Evolutionary conservation across 2,797 vertebrate genomes (phyloP), one percentile per base, ranked within the genome.

Genomic region (Hyperoplus immaculatus): DNA sequence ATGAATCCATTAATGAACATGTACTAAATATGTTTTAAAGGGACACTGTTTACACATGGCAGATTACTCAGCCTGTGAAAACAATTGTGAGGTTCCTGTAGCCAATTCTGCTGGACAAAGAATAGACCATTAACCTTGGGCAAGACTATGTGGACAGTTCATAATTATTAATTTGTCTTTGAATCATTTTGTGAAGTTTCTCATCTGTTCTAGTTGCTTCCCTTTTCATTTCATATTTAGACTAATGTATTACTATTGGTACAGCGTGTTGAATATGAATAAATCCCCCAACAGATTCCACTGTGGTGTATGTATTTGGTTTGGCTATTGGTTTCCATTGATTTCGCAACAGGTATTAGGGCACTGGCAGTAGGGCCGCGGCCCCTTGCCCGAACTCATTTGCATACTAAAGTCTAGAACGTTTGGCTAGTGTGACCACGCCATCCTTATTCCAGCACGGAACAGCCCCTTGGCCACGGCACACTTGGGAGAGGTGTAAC

Each of bases 321-420:
- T 70, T 81, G 75, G 76, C 57, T 29, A 7, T 38, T 41, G 14
- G 38, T 56, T 71, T 70, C 43, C 55, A 46, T 66, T 80, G 41
- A 55, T 80, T 78, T 74, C 67, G 75, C 65, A 80, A 74, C 68
- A 76, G 42, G 50, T 57, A 60, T 61, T 57, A 78, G 29, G 29
- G 3, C 29, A 29, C 29, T 29, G 3, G 29, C 29, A 29, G 29
- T 29, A 3, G 29, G 29, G 29, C 29, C 29, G 29, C 29, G 29
- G 29, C 29, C 29, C 29, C 29, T 2, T 29, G 29, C 29, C 29
- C 2, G 29, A 29, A 29, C 29, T 29, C 29, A 29, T 29, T 29
- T 29, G 29, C 29, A 29, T 29, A 29, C 29, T 29, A 29, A 29
- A 29, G 29, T 29, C 29, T 29, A 29, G 29, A 29, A 29, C 29